Evolutionary conservation across 2,888 invertebrate species (phyloP).

Genomic region (Chalcis sispes): DNA sequence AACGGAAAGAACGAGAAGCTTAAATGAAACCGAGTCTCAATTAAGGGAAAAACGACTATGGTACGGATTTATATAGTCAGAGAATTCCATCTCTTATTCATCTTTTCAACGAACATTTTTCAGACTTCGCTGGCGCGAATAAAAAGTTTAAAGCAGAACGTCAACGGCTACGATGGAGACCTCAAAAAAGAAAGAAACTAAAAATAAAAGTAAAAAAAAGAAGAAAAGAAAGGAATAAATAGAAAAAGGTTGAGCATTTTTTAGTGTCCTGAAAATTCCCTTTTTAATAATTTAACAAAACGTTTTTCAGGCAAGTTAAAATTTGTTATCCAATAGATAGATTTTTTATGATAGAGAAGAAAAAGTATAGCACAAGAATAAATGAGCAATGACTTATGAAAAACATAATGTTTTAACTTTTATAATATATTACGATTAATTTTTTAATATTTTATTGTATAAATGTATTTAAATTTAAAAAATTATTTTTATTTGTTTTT

Average conservation of each 20-base stretch:
- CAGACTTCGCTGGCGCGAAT: not conserved
- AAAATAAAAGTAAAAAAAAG: too few relatives aligned
- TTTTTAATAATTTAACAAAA: constrained; percentile 13
- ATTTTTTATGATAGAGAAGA: too few relatives aligned
- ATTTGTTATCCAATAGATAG: too few relatives aligned
- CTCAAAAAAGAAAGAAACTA: too few relatives aligned
- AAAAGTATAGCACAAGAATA: too few relatives aligned
- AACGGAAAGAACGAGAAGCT: not conserved
- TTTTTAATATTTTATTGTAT: too few relatives aligned
- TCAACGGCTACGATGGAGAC: not conserved
- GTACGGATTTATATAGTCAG: not conserved
- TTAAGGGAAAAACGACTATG: constrained; percentile 21
- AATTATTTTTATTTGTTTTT: too few relatives aligned
- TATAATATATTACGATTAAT: too few relatives aligned
- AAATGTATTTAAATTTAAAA: too few relatives aligned
- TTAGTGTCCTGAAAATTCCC: not conserved
- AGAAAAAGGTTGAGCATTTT: constrained; percentile 6
- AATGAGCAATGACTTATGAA: too few relatives aligned
- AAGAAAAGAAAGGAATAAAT: too few relatives aligned
- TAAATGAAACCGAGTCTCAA: constrained; percentile 27
- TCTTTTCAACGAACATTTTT: constrained; percentile 10
- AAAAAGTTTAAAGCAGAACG: not conserved
- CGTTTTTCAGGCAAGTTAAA: constrained; percentile 7
- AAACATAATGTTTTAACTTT: too few relatives aligned
- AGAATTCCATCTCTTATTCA: constrained; percentile 27